Evolutionary conservation across 2,113 vertebrate species (phyloP).

Genomic region (Orcinus orca): DNA sequence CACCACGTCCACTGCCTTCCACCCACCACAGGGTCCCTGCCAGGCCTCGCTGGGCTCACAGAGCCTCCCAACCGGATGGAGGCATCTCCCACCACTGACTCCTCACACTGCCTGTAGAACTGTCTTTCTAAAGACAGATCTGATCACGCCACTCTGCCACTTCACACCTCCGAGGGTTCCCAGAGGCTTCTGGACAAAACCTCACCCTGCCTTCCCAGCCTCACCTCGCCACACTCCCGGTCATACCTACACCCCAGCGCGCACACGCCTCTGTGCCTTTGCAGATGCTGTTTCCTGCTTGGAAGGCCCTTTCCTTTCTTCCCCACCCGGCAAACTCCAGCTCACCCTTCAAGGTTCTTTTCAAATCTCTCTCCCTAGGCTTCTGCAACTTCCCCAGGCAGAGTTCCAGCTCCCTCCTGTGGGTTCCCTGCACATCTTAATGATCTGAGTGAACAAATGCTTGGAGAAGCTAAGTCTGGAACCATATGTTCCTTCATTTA

Average conservation of each 20-base stretch:
- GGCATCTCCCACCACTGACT: not conserved
- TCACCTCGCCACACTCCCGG: not conserved
- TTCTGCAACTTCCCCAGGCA: not conserved
- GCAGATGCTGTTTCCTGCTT: not conserved
- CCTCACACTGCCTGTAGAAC: not conserved
- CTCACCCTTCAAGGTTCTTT: not conserved
- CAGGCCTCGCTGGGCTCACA: not conserved
- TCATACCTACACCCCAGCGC: not conserved
- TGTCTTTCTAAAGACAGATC: not conserved
- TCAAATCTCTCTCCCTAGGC: not conserved
- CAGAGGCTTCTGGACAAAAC: not conserved
- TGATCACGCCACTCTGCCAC: not conserved
- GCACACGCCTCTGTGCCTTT: not conserved
- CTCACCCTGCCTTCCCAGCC: not conserved
- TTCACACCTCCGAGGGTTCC: not conserved
- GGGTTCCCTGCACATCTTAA: not conserved
- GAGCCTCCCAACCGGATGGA: not conserved
- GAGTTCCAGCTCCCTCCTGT: not conserved
- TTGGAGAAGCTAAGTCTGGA: not conserved
- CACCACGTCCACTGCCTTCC: not conserved
- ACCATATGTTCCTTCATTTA: not conserved
- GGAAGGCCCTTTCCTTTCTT: not conserved
- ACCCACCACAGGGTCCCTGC: not conserved
- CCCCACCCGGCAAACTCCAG: not conserved
- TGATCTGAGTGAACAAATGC: not conserved